Conservation (phyloP, 2,888 invertebrate species). For the Leptinotarsa rubiginosa region DNA sequence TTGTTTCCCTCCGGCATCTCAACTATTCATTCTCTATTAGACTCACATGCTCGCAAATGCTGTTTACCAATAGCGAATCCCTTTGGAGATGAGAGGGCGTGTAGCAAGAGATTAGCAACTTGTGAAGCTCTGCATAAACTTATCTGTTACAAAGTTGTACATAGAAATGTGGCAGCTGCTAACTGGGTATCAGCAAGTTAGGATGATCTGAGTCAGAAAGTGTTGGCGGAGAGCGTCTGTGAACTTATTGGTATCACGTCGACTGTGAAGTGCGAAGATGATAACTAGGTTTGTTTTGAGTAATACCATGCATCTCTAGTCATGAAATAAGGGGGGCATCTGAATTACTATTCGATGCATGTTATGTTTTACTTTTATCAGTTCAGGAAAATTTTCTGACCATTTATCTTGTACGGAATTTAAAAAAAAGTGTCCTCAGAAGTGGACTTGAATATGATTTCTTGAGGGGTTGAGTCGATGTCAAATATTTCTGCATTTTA, state of each 20-base stretch:
- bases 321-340: no score
- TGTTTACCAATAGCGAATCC: slow-evolving; percentile 23
- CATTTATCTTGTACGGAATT: no score
- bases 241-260: not conserved
- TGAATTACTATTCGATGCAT: no score
- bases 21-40: slow-evolving; percentile 21
- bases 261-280: not conserved
- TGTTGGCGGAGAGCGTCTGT: not conserved
- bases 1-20: slow-evolving; percentile 5
- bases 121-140: slow-evolving; percentile 1
- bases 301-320: no score
- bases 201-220: slow-evolving; percentile 1
- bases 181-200: not conserved
- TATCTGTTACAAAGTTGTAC: slow-evolving; percentile 9
- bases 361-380: no score
- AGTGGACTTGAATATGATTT: no score
- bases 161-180: slow-evolving; percentile 10
- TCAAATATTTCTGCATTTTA: no score
- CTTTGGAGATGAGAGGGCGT: not conserved
- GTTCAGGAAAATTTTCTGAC: no score
- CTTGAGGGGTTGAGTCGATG: no score
- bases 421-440: no score
- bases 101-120: slow-evolving; percentile 20
- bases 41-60: slow-evolving; percentile 18
- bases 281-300: not conserved